Conservation (phyloP, 2,888 invertebrate species). For the Sipha maydis region DNA sequence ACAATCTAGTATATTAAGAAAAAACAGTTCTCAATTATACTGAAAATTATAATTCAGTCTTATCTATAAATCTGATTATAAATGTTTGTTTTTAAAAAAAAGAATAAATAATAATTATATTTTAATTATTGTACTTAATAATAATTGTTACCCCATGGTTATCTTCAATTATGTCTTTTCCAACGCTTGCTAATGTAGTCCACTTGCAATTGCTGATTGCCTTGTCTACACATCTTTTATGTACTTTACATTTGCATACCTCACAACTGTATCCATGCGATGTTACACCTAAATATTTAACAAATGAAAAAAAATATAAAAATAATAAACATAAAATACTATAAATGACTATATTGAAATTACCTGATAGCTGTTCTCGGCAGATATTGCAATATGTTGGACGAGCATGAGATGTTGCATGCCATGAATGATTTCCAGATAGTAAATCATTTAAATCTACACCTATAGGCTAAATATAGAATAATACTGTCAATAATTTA, state of each 20-base stretch:
- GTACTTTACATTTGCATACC: slow-evolving; percentile 97
- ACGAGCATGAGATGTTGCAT: slow-evolving; percentile 91
- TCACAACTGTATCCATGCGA: slow-evolving; percentile 96
- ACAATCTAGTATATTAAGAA: no score
- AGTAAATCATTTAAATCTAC: slow-evolving; percentile 75
- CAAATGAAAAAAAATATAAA: not conserved
- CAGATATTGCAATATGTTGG: slow-evolving; percentile 98
- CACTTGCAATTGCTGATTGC: slow-evolving; percentile 96
- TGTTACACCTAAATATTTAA: slow-evolving; percentile 78
- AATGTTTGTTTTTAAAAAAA: not conserved
- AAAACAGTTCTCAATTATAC: no score
- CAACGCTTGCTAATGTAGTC: slow-evolving; percentile 94
- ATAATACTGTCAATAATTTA: not conserved
- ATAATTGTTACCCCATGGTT: slow-evolving; percentile 80
- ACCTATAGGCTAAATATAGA: slow-evolving; percentile 63
- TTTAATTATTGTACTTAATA: not conserved
- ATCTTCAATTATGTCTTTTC: slow-evolving; percentile 94
- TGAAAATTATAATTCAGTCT: not conserved
- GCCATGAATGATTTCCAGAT: slow-evolving; percentile 82
- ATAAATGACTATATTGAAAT: slow-evolving; percentile 61
- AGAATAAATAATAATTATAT: not conserved
- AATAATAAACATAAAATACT: not conserved
- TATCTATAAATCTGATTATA: not conserved
- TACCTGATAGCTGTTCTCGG: slow-evolving; percentile 84
- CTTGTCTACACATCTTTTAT: slow-evolving; percentile 92